Base-by-base conservation (phyloP, 2,113 vertebrate genomes). In the Hoplias malabaricus region DNA sequence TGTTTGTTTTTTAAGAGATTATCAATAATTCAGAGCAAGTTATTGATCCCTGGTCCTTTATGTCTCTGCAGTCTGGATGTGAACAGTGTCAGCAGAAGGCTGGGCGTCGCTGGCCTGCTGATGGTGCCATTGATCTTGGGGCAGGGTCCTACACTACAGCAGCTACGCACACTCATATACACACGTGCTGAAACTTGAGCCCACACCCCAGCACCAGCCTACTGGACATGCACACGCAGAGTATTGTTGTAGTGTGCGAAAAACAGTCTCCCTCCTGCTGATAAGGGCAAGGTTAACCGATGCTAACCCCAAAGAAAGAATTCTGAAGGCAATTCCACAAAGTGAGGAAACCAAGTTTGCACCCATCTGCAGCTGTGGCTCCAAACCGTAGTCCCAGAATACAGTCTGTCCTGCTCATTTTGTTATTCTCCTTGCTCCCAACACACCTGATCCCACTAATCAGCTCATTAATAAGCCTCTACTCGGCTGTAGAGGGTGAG, bases 21-120 rank as follows among this genome's bases (percentile, higher is more conserved):
- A 68, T 88, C 78, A 88, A 88, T 88, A 86, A 88, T 88, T 83
- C 81, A 88, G 70, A 40, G 31, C 3, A 31, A n/a, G 67, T 57
- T 82, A 87, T 84, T 86, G 83, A 87, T 87, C 69, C 73, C 23
- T 53, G 38, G 43, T 42, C 40, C 66, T 84, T 78, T 74, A 81
- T 66, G 78, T 77, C 78, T 50, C 77, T 84, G 81, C 82, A 85
- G 82, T 78, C 65, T 73, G 61, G 70, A 73, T 57, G 68, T 73
- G 77, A 78, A 66, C 38, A 71, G 34, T n/a, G 56, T 84, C 81
- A 78, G 81, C 53, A 70, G 57, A 69, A 57, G 69, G 27, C 65
- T 48, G 29, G 43, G 56, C 46, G 78, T 82, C 80, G 77, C 59
- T 70, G 40, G 79, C 69, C 65, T 65, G 68, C 54, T 63, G 67